phyloP scores from a whole-genome alignment of 2,113 vertebrate genomes.

The Dolichotis patagonum region DNA sequence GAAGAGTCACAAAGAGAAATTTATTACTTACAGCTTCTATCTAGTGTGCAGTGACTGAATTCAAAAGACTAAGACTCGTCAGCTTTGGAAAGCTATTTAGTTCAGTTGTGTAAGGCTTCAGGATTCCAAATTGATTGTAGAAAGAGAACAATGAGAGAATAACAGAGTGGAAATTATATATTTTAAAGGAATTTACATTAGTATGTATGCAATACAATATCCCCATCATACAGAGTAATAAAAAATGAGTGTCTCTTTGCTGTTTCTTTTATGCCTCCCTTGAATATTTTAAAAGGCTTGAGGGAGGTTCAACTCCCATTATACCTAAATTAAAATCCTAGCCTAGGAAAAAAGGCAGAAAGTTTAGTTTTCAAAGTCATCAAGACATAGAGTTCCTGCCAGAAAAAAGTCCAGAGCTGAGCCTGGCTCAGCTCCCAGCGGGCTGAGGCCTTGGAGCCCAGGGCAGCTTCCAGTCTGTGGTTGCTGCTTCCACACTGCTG shows the following conservation, averaged over 20 bases:
- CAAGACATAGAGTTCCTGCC: conserved; percentile 18
- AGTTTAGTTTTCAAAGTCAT: conserved; percentile 78
- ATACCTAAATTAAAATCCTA: conserved; percentile 78
- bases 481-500: not conserved
- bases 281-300: conserved; percentile 81
- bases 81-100: conserved; percentile 75
- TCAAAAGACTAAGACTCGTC: conserved; percentile 69
- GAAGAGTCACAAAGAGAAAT: conserved; percentile 79
- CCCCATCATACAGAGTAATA: conserved; percentile 63
- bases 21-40: conserved; percentile 76
- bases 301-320: conserved; percentile 78
- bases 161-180: conserved; percentile 65
- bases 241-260: conserved; percentile 66
- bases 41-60: conserved; percentile 75
- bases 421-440: not conserved
- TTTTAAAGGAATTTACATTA: conserved; percentile 76
- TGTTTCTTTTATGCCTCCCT: conserved; percentile 73
- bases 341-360: conserved; percentile 52
- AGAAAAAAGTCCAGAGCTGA: not conserved
- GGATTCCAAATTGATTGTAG: conserved; percentile 73
- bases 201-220: conserved; percentile 64
- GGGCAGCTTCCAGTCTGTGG: not conserved
- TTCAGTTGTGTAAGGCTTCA: conserved; percentile 65
- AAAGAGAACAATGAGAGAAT: conserved; percentile 61
- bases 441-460: not conserved